These are phyloP conservation scores for Carassius auratus DNA, from an alignment of 2,113 vertebrate genomes.

Conservation along the genomic window DNA sequence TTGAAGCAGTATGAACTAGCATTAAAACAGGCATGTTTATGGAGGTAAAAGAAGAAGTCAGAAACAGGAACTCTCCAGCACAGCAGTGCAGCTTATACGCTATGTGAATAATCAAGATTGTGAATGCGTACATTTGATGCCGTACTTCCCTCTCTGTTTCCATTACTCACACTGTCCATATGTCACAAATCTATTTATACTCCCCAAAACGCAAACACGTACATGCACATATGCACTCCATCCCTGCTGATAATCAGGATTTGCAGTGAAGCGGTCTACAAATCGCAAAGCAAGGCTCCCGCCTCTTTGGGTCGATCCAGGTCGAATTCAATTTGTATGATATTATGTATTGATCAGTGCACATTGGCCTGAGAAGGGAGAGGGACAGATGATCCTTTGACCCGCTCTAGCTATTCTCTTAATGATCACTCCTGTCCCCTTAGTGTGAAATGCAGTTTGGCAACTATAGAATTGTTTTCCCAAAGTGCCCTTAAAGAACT, in stretches of 20 bases:
- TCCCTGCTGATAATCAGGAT: conserved; percentile 72
- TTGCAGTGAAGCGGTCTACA: conserved; percentile 73
- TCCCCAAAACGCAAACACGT: background rate
- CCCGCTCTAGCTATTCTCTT: conserved; percentile 66
- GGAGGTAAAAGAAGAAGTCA: conserved; percentile 48
- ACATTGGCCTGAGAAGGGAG: conserved; percentile 60
- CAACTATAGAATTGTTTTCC: conserved; percentile 1
- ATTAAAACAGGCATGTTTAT: conserved; percentile 16
- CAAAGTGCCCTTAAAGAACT: background rate
- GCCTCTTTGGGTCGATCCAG: conserved; percentile 76
- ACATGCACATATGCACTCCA: background rate
- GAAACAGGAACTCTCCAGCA: conserved; percentile 59
- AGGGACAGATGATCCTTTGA: conserved; percentile 69
- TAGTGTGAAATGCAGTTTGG: conserved; percentile 35
- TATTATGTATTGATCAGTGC: conserved; percentile 82
- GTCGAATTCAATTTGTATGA: conserved; percentile 85
- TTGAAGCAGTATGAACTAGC: background rate
- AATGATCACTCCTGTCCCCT: conserved; percentile 62
- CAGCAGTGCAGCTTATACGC: conserved; percentile 18
- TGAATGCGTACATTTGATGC: conserved; percentile 6
- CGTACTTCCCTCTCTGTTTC: background rate
- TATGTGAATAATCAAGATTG: background rate
- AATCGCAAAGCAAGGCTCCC: conserved; percentile 68
- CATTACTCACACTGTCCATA: conserved; percentile 17
- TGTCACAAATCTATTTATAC: conserved; percentile 21